Evolutionary conservation across 2,113 vertebrate species (phyloP).

Genomic region (Phylloscopus trochiloides): DNA sequence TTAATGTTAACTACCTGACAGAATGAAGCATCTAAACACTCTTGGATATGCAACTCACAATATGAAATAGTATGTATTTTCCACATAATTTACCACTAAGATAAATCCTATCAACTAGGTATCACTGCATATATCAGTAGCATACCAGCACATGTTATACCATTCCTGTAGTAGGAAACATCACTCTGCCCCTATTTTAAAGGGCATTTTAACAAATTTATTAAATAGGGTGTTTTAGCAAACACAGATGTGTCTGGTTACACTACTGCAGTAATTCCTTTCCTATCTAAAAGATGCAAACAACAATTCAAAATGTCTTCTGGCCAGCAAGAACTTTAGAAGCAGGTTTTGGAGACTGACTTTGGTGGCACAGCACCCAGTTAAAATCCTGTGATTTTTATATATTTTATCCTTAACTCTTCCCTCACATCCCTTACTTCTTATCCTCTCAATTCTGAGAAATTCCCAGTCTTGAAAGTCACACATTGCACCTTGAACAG

Average conservation of each 20-base stretch:
- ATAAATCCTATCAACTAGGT: neutral
- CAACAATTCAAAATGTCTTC: neutral
- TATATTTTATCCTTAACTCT: neutral
- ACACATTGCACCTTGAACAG: neutral
- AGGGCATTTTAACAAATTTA: neutral
- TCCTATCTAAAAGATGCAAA: neutral
- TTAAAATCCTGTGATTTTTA: neutral
- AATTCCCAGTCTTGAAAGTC: neutral
- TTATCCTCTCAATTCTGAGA: neutral
- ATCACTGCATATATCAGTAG: neutral
- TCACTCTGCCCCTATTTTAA: neutral
- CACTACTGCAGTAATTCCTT: neutral
- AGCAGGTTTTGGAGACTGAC: neutral
- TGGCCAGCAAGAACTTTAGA: neutral
- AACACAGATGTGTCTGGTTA: neutral
- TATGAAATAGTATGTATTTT: neutral
- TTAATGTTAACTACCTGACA: neutral
- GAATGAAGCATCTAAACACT: neutral
- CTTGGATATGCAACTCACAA: neutral
- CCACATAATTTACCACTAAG: neutral
- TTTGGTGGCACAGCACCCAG: neutral
- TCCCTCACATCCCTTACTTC: fast-evolving
- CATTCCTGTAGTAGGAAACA: neutral
- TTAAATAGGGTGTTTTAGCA: neutral
- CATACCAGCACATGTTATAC: neutral